A percentile compares a stretch with the other conserved stretches of the same genome.
phyloP scores from a whole-genome alignment of 2,797 vertebrate species.

The Apodemus agrarius region DNA sequence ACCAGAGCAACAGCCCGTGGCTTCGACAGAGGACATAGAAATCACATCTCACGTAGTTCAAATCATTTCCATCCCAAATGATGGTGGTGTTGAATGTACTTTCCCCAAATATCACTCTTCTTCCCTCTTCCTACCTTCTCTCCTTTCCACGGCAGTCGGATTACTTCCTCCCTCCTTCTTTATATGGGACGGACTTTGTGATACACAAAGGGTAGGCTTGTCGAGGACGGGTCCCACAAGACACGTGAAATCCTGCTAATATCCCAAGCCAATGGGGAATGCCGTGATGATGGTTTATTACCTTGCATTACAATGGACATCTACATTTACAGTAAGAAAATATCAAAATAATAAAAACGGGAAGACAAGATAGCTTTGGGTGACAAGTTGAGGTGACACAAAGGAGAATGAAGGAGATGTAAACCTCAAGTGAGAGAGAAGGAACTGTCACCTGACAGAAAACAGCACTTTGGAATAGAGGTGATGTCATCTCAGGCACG shows the following conservation, averaged over 20 bases:
- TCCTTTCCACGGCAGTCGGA: background rate
- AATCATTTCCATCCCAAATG: background rate
- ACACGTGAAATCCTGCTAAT: background rate
- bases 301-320: background rate
- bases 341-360: background rate
- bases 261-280: background rate
- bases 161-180: background rate
- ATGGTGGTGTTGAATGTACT: background rate
- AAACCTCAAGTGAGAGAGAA: background rate
- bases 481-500: background rate
- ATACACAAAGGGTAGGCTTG: too few species aligned
- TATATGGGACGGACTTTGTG: background rate
- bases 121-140: background rate
- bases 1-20: background rate
- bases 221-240: background rate
- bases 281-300: background rate
- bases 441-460: background rate
- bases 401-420: background rate
- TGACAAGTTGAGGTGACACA: background rate
- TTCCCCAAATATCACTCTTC: background rate
- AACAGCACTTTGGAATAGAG: background rate
- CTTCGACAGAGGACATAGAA: constrained; percentile 33
- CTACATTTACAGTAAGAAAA: background rate
- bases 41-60: background rate
- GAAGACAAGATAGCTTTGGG: background rate